Evolutionary conservation across 2,113 vertebrate genomes (phyloP).

Genomic region (Cardinalis cardinalis): DNA sequence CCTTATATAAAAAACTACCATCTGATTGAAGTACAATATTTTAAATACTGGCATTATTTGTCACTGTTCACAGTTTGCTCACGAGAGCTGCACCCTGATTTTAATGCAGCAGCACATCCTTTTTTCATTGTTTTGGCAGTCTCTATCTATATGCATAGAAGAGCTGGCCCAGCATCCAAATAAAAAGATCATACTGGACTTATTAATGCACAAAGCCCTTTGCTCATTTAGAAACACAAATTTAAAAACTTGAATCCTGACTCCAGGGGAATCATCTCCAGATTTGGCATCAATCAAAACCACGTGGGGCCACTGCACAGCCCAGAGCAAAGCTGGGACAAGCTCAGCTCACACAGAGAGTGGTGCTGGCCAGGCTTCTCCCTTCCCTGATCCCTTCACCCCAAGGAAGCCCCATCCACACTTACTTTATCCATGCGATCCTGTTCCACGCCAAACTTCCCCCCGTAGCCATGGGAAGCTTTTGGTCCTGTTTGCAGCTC

Average conservation of each 20-base stretch:
- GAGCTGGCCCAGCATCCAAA: background rate
- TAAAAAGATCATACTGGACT: background rate
- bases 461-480: constrained; percentile 93
- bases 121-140: background rate
- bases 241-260: background rate
- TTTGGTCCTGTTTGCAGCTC: constrained; percentile 86
- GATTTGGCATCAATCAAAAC: background rate
- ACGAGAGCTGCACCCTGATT: background rate
- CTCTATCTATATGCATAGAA: background rate
- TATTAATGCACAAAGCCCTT: background rate
- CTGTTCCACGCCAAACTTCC: constrained; percentile 91
- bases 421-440: constrained; percentile 96
- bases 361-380: background rate
- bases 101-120: background rate
- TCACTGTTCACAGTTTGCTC: background rate
- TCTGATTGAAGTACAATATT: background rate
- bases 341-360: background rate
- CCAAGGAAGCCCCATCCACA: background rate
- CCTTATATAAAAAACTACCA: background rate
- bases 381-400: background rate
- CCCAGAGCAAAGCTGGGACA: background rate
- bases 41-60: background rate
- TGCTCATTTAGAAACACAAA: background rate
- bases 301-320: accelerated
- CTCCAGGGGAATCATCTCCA: background rate